phyloP scores from a whole-genome alignment of 1,140 invertebrate genomes.

The Ridgeia piscesae region DNA sequence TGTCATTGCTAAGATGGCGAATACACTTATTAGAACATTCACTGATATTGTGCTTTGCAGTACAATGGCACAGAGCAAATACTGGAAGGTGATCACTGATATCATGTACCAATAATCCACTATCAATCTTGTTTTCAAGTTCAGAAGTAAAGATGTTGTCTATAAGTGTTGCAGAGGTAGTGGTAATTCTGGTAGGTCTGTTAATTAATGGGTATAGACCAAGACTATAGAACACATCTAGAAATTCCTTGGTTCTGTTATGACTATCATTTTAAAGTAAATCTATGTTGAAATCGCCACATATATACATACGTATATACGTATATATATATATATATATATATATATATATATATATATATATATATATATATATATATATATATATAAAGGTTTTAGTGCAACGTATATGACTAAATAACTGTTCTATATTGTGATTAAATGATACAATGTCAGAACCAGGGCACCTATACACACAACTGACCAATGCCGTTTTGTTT shows the following conservation, averaged over 20 bases:
- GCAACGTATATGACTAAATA: neutral
- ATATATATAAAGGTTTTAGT: no score
- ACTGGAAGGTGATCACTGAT: neutral
- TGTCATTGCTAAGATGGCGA: neutral
- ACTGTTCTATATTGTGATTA: neutral
- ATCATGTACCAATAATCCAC: neutral
- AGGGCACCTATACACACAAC: neutral
- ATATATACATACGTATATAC: neutral
- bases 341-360: no score
- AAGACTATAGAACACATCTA: neutral
- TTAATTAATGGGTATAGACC: neutral
- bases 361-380: no score
- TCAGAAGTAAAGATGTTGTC: neutral
- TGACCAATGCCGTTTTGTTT: neutral
- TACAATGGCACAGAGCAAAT: neutral
- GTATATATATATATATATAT: no score
- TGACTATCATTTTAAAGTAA: neutral
- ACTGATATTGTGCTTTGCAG: neutral
- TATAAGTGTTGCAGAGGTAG: neutral
- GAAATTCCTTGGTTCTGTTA: neutral
- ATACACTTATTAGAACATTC: neutral
- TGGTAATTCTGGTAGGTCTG: neutral
- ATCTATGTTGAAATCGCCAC: neutral
- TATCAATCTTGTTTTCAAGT: neutral
- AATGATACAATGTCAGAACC: neutral